A percentile compares a stretch with the other conserved stretches of the same genome.
Conservation (phyloP, 1,140 invertebrate genomes). For the Oncopeltus fasciatus region DNA sequence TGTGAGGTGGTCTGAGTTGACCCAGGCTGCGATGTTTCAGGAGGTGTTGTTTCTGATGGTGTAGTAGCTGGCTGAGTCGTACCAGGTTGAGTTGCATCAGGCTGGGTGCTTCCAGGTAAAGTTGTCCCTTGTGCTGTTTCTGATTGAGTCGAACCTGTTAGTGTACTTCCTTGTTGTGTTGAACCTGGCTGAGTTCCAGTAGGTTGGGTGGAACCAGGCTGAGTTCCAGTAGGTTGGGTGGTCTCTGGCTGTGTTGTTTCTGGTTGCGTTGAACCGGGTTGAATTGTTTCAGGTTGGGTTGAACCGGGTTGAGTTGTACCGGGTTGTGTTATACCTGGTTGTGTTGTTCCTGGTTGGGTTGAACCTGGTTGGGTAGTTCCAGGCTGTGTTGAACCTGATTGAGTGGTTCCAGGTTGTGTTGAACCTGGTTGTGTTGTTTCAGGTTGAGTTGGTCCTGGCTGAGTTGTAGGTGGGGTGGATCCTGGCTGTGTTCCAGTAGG, state of each 20-base stretch:
- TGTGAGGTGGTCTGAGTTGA: conserved; percentile 1
- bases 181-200: neutral
- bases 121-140: conserved; percentile 1
- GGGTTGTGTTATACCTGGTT: neutral
- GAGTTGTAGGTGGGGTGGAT: conserved; percentile 10
- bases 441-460: conserved; percentile 13
- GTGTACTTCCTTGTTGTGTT: neutral
- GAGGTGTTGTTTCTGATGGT: conserved; percentile 20
- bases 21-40: conserved; percentile 9
- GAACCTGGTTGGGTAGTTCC: conserved; percentile 3
- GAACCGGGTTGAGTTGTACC: neutral
- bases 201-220: conserved; percentile 12
- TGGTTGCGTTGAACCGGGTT: neutral
- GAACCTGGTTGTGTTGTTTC: neutral
- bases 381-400: neutral
- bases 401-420: conserved; percentile 2
- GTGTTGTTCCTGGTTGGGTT: conserved; percentile 4
- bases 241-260: conserved; percentile 23
- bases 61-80: neutral
- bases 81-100: neutral
- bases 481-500: conserved; percentile 11
- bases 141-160: neutral
- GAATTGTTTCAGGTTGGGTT: neutral
- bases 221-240: conserved; percentile 22
- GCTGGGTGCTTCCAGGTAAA: neutral